Evolutionary conservation across 2,888 invertebrate genomes (phyloP), one percentile per base, ranked within the genome.

Genomic region (Lasioglossum zephyrum): DNA sequence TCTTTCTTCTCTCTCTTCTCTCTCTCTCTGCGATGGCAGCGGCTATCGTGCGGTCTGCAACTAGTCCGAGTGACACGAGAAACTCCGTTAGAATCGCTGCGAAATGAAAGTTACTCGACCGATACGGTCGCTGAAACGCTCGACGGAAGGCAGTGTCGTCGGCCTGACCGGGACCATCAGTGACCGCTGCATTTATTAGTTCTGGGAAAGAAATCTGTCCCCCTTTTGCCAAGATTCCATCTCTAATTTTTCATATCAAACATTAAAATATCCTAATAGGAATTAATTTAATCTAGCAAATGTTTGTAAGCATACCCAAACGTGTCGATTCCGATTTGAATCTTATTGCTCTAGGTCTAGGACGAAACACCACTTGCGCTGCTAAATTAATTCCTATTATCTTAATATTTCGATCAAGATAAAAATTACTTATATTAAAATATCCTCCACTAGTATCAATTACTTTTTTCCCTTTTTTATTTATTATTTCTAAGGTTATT

Each of bases 31-130:
- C 78, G 85, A 84, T 84, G 73, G 85, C 72, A 77, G 75, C 72
- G 69, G 72, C 83, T 73, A 77, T 79, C 82, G 60, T 60, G 73
- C 13, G 75, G 31, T 53, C 49, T 49, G 69, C 77, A 74, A 77
- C 85, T 73, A 63, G 73, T 49, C 47, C 81, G 66, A 76, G 75
- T 86, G 82, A 86, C 86, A 85, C 82, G 78, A 79, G 86, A 85
- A 86, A 77, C 82, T 85, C 86, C 86, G 86, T 86, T 86, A 86
- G 86, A 86, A 79, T 69, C 66, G 57, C 85, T 73, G 77, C 73
- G 47, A 63, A 82, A 86, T 66, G 82, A 86, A 86, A 86, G 86
- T 85, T 85, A 84, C 53, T 60, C 74, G 72, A 63, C 73, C 57
- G n/a, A 39, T 72, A 60, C 66, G 70, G 49, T 18, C 70, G 74